Evolutionary conservation across 2,888 invertebrate genomes (phyloP), one percentile per base, ranked within the genome.

Genomic region (Phragmatobia fuliginosa): DNA sequence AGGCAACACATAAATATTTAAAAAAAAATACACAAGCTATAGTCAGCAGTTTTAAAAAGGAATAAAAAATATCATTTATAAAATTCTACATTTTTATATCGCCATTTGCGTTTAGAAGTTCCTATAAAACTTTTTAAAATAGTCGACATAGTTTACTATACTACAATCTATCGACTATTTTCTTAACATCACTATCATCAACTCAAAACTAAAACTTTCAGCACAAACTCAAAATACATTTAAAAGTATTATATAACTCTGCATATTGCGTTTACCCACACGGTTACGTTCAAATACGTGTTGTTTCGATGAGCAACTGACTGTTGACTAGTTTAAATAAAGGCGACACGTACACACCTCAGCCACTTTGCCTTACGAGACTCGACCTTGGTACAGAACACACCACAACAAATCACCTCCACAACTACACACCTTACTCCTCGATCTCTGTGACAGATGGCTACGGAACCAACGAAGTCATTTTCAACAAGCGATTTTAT

Each of bases 301-400:
- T 38, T 60, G 64, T 52, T 32, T 60, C 63, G 49, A 68, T 68
- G 66, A 78, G 63, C 81, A 80, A 83, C 78, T 80, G 81, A 82
- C 80, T 74, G 72, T 79, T 79, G 79, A 79, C 79, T 79, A 79
- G 82, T 70, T 60, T 77, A 77, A 79, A 80, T 78, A 80, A 82
- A 70, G 70, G 70, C 73, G 71, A 74, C 77, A 62, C 6, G 10
- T 21, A 62, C 63, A 32, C 49, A 25, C 33, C 49, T n/a, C n/a
- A n/a, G 32, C 33, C 63, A 52, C 49, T 49, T 32, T 32, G 8
- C 31, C 49, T 32, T 49, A 32, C 32, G 32, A 36, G 5, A 45
- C 31, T 31, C 11, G 10, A 45, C 21, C 21, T 45, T 45, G 63
- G 49, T 49, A n/a, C 10, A 14, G 32, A 49, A n/a, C 63, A 52